Conservation (phyloP, 1,140 invertebrate genomes). For the Ceratoteleas bidentatus region DNA sequence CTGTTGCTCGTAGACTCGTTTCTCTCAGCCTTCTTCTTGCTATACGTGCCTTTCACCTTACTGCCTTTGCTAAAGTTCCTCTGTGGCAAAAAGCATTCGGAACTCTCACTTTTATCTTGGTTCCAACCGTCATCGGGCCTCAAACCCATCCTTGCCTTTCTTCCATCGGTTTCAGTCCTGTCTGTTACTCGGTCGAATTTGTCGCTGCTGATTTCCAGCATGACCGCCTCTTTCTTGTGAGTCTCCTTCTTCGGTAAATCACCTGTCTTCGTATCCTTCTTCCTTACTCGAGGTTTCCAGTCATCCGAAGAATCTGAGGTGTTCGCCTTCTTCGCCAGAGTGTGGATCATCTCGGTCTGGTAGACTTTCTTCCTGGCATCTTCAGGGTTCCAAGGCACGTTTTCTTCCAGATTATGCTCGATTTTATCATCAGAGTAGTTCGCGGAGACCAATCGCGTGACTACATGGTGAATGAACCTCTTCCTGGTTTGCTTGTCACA, state of each 20-base stretch:
- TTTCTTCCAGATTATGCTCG: slow-evolving; percentile 75
- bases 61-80: slow-evolving; percentile 59
- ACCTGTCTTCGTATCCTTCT: slow-evolving; percentile 41
- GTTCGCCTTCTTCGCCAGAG: slow-evolving; percentile 73
- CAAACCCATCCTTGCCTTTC: slow-evolving; percentile 77
- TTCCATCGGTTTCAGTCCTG: slow-evolving; percentile 76
- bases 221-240: slow-evolving; percentile 62
- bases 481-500: slow-evolving; percentile 77
- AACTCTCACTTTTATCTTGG: slow-evolving; percentile 77
- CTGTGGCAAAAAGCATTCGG: slow-evolving; percentile 77
- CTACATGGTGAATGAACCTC: slow-evolving; percentile 79
- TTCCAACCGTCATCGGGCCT: slow-evolving; percentile 72
- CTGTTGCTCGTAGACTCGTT: slow-evolving; percentile 69
- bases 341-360: slow-evolving; percentile 74
- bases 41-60: slow-evolving; percentile 70
- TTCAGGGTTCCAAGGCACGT: slow-evolving; percentile 78
- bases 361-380: slow-evolving; percentile 77
- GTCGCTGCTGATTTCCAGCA: slow-evolving; percentile 75
- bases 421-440: slow-evolving; percentile 79
- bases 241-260: slow-evolving; percentile 52
- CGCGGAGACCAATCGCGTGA: slow-evolving; percentile 77
- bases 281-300: slow-evolving; percentile 72
- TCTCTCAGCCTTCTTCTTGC: slow-evolving; percentile 68
- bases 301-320: slow-evolving; percentile 76
- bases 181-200: slow-evolving; percentile 76